Evolutionary conservation across 2,797 vertebrate genomes (phyloP), one percentile per base, ranked within the genome.

Genomic region (Crocidura indochinensis): DNA sequence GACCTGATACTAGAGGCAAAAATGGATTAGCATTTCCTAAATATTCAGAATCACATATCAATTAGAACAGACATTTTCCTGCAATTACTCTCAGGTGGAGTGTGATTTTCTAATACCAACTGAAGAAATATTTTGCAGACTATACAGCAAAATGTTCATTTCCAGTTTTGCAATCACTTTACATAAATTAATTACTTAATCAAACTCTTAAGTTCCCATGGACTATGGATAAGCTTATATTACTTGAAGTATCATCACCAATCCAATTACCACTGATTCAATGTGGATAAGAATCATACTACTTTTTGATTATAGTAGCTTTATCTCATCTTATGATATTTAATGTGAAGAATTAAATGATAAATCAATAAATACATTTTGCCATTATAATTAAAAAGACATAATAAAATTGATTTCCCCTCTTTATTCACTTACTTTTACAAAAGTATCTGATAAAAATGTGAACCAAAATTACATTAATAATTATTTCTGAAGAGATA

Each of bases 341-440:
- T 60, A 10, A 68, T 92, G 2, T 73, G 24, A 3, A 77, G 26
- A 62, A 22, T 60, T 90, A 76, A 74, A 53, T 90, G 49, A 69
- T 26, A 22, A 26, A 72, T 75, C 56, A 84, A 29, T 56, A 72
- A 77, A 49, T 29, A 56, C 26, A 49, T 60, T 88, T 88, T 44
- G 47, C 44, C 79, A 47, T 88, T 72, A 11, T 79, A 71, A 83
- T 14, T 38, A 29, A 73, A 85, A 84, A 49, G 24, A 24, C 79
- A 51, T 73, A 49, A 5, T 44, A 51, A 84, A 79, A n/a, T 26
- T 56, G 74, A 27, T n/a, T 73, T 69, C 38, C 47, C 14, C 46
- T 89, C 64, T 62, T 31, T 62, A 8, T 87, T 26, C 81, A 82
- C 91, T 92, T 68, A 20, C 29, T 73, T 24, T 87, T 84, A 68